Percentiles rank a stretch among this genome's conserved stretches.
phyloP scores from a whole-genome alignment of 23 tunicate genomes.

The Ascidia mentula region DNA sequence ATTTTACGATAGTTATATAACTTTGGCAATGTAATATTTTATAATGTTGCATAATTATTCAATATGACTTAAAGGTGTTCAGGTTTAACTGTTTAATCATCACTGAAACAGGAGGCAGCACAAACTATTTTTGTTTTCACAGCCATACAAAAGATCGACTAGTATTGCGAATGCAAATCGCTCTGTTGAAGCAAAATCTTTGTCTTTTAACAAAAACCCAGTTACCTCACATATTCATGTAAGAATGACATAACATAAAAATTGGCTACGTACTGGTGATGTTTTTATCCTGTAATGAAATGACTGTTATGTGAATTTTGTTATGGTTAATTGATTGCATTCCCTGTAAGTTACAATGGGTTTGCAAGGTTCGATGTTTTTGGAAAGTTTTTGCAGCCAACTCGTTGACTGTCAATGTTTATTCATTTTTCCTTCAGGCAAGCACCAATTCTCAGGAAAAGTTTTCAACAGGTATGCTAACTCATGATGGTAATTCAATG shows the following conservation, averaged over 20 bases:
- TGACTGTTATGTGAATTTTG: not conserved
- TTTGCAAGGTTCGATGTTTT: not conserved
- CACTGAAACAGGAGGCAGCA: too few species aligned
- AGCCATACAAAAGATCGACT: slow-evolving; percentile 36
- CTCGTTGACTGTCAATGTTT: not conserved
- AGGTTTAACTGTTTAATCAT: too few species aligned
- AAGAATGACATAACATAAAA: not conserved
- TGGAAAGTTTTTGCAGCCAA: not conserved
- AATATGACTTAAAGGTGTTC: too few species aligned
- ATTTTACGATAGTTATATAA: too few species aligned
- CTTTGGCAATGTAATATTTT: too few species aligned
- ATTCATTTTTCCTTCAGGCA: not conserved
- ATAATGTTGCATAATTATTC: too few species aligned
- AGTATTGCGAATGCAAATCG: slow-evolving; percentile 1
- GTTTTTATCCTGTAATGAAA: not conserved
- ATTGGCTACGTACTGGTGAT: not conserved
- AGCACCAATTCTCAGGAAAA: not conserved
- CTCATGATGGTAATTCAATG: not conserved
- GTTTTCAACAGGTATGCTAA: not conserved
- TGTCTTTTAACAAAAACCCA: not conserved
- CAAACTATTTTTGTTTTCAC: not conserved
- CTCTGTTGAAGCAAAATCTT: not conserved
- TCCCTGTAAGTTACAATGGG: not conserved
- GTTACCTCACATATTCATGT: slow-evolving; percentile 2
- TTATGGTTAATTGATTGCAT: not conserved